A percentile compares a stretch with the other conserved stretches of the same genome.
These are phyloP conservation scores for Drosophila nr. perissopoda DNA, from an alignment of 2,888 invertebrate species.

Conservation along the genomic window DNA sequence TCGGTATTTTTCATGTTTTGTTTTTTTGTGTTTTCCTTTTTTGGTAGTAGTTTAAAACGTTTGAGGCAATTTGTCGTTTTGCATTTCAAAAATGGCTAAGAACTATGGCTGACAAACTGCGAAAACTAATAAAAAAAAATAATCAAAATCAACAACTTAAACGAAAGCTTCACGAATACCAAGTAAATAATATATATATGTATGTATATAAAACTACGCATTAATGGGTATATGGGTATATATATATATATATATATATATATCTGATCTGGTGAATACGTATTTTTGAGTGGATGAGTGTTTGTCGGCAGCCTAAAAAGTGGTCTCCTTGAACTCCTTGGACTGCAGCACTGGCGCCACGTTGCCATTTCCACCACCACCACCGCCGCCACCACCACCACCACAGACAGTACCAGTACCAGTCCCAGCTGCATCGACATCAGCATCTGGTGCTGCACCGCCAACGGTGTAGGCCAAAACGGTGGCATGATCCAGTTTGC, in stretches of 20 bases:
- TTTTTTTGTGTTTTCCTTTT: conserved; percentile 33
- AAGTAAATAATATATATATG: conserved; percentile 35
- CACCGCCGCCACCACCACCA: conserved; percentile 23
- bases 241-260: conserved; percentile 14
- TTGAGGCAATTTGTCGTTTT: conserved; percentile 73
- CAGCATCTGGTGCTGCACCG: conserved; percentile 47
- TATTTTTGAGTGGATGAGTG: conserved; percentile 20
- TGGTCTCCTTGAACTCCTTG: conserved; percentile 84
- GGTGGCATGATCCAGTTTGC: conserved; percentile 95
- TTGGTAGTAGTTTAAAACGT: conserved; percentile 78
- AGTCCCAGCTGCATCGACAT: conserved; percentile 1
- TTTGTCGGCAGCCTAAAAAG: conserved; percentile 73
- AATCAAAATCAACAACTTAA: conserved; percentile 61
- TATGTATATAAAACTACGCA: conserved; percentile 30
- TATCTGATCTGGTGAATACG: conserved; percentile 27
- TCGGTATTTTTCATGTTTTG: conserved; percentile 11
- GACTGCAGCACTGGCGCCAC: conserved; percentile 77
- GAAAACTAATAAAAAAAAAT: conserved; percentile 5
- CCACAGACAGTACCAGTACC: conserved; percentile 14
- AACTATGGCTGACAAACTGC: conserved; percentile 65
- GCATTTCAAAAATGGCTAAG: conserved; percentile 67
- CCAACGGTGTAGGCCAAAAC: conserved; percentile 93
- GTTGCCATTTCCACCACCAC: conserved; percentile 50
- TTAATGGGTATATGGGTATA: conserved; percentile 29
- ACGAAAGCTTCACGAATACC: conserved; percentile 42